phyloP scores from a whole-genome alignment of 2,113 vertebrate genomes.

The Pedetes capensis region DNA sequence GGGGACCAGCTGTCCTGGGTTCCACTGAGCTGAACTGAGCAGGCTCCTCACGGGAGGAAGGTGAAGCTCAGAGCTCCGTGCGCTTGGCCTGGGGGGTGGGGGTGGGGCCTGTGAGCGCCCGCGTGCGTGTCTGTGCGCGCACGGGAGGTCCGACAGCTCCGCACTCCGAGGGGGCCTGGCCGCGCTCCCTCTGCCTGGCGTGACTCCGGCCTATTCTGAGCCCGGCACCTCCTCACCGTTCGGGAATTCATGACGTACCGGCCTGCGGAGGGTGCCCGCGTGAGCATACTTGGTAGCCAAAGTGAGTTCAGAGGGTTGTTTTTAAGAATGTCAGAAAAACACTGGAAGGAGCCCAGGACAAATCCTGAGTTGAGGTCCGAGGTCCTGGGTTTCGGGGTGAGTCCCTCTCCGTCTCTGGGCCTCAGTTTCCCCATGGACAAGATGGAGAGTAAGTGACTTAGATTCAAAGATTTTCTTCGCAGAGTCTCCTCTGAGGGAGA shows the following conservation, averaged over 20 bases:
- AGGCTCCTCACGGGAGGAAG: rapidly evolving
- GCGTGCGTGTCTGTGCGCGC: rapidly evolving
- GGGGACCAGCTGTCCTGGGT: no score
- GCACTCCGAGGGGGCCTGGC: not conserved
- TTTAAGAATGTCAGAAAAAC: conserved; percentile 22
- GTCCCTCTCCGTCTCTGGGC: rapidly evolving
- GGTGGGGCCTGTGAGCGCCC: rapidly evolving
- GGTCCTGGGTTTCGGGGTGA: rapidly evolving
- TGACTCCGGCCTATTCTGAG: not conserved
- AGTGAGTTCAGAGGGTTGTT: not conserved
- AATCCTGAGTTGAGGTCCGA: rapidly evolving
- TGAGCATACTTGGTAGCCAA: not conserved
- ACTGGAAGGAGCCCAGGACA: not conserved
- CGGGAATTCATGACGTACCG: not conserved
- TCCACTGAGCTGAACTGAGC: no score
- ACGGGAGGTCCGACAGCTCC: not conserved
- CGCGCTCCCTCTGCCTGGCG: not conserved
- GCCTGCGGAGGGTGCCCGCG: not conserved
- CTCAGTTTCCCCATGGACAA: not conserved
- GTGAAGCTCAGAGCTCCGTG: not conserved
- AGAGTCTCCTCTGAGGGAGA: not conserved
- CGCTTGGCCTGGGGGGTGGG: not conserved
- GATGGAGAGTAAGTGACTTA: rapidly evolving
- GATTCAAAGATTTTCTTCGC: rapidly evolving
- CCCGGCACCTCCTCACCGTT: not conserved